phyloP scores from a whole-genome alignment of 2,888 invertebrate species.

The Lypha dubia region DNA sequence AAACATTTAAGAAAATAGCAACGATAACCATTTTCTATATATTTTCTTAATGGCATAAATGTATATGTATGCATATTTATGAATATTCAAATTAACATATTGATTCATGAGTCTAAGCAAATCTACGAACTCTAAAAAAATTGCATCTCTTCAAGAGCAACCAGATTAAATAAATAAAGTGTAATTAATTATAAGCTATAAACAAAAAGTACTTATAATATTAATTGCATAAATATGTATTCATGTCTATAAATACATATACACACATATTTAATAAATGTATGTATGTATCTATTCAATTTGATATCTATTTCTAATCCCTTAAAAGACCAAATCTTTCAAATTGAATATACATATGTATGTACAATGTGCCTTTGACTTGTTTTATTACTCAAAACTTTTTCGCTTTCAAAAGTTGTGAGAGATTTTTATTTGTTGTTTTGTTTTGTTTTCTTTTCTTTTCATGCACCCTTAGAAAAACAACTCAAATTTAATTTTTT shows the following conservation, averaged over 20 bases:
- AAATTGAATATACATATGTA: background rate
- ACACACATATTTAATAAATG: no score
- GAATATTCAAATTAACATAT: background rate
- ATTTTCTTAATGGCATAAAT: background rate
- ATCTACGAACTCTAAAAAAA: background rate
- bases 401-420: constrained; percentile 8
- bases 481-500: constrained; percentile 12
- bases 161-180: background rate
- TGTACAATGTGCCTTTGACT: no score
- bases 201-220: background rate
- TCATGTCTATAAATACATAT: no score
- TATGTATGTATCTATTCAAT: background rate
- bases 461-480: constrained; percentile 41
- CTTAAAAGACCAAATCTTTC: constrained; percentile 14
- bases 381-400: constrained; percentile 27
- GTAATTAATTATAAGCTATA: background rate
- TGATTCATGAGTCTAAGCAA: background rate
- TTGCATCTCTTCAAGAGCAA: background rate
- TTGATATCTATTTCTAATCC: background rate
- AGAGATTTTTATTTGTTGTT: constrained; percentile 11
- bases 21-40: constrained; percentile 26
- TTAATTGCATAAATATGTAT: background rate
- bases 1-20: background rate
- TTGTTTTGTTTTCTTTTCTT: background rate
- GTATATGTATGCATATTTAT: background rate